Conservation (phyloP, 1,140 invertebrate species). For the Drosophila oshimai region DNA sequence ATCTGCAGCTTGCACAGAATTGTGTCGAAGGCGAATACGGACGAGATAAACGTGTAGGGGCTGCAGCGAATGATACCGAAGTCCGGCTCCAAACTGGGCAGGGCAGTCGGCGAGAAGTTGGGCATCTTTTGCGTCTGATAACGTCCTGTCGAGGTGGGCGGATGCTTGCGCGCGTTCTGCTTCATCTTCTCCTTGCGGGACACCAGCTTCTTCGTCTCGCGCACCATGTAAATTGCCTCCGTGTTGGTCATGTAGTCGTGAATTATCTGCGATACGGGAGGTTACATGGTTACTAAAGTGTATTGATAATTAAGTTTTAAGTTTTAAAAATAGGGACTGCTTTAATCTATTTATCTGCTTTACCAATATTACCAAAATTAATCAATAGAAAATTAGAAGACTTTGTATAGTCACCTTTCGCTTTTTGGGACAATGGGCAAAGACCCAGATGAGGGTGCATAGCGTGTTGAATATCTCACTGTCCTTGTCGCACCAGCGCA, state of each 20-base stretch:
- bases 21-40: conserved; percentile 80
- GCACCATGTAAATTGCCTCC: conserved; percentile 77
- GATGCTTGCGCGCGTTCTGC: conserved; percentile 70
- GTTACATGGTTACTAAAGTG: too few relatives aligned
- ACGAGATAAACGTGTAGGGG: conserved; percentile 79
- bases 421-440: conserved; percentile 84
- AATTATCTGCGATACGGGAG: conserved; percentile 64
- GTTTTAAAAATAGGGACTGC: too few relatives aligned
- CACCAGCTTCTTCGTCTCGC: conserved; percentile 80
- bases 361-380: too few relatives aligned
- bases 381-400: too few relatives aligned
- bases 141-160: conserved; percentile 4
- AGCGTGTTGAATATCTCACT: conserved; percentile 85
- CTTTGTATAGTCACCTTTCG: conserved; percentile 82
- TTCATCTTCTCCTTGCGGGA: conserved; percentile 82
- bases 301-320: not conserved
- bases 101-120: conserved; percentile 41
- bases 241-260: conserved; percentile 75
- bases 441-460: conserved; percentile 86
- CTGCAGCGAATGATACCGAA: conserved; percentile 71
- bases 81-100: conserved; percentile 76
- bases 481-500: conserved; percentile 86
- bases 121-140: conserved; percentile 21
- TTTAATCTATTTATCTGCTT: too few relatives aligned
- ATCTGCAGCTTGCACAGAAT: conserved; percentile 68